phyloP scores from a whole-genome alignment of 2,797 vertebrate genomes.

The Harpagifer antarcticus region DNA sequence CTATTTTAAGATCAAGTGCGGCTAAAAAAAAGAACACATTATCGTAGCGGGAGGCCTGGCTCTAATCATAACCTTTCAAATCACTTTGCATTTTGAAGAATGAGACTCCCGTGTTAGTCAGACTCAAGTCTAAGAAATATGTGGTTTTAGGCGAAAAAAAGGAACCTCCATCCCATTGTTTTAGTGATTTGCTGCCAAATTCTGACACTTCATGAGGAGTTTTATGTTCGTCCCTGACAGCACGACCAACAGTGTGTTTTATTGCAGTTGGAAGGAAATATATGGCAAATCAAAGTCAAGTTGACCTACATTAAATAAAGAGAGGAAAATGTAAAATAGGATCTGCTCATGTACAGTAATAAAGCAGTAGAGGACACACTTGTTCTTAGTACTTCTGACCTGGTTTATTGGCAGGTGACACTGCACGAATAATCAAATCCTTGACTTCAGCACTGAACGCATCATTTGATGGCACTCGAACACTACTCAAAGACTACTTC shows the following conservation, averaged over 20 bases:
- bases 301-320: background rate
- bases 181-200: too few species aligned
- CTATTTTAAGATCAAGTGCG: constrained; percentile 49
- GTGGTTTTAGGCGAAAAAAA: constrained; percentile 29
- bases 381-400: background rate
- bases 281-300: constrained; percentile 10
- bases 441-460: background rate
- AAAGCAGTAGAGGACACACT: background rate
- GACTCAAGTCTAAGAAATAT: background rate
- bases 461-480: background rate
- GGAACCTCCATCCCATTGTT: too few species aligned
- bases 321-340: background rate
- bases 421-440: background rate
- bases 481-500: too few species aligned
- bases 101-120: constrained; percentile 17
- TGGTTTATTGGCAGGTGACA: constrained; percentile 13
- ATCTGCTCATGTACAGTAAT: background rate
- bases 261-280: constrained; percentile 21
- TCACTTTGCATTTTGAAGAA: background rate
- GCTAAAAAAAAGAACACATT: constrained; percentile 44
- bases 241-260: constrained; percentile 3
- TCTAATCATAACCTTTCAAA: constrained; percentile 42
- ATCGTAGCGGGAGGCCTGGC: constrained; percentile 27
- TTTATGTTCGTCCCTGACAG: constrained; percentile 13
- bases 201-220: constrained; percentile 22